Evolutionary conservation across 1,140 invertebrate genomes (phyloP), one percentile per base, ranked within the genome.

Genomic region (Diorhabda carinulata): DNA sequence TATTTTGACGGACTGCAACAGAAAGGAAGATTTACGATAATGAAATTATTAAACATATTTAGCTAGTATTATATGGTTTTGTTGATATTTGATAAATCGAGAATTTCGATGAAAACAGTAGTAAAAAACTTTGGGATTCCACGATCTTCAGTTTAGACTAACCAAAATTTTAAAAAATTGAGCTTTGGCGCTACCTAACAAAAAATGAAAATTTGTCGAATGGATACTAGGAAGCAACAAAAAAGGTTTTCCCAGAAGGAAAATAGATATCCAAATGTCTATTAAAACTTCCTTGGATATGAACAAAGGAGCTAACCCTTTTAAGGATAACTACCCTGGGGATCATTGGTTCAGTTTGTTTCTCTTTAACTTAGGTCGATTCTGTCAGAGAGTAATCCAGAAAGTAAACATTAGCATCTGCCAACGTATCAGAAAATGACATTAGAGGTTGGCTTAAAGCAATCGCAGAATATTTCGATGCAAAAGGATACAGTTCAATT

Each of bases 311-410:
- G 6, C 10, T 40, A 79, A 71, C 68, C 72, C 72, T n/a, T 79
- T 80, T 73, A 72, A 61, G 59, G 68, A 78, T 69, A 75, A 78
- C 61, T 69, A 60, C 43, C 78, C 78, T 8, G 75, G 76, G 3
- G 69, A 76, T 47, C 70, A 69, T 7, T 81, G 78, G 79, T 78
- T 73, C 59, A 73, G 25, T 25, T 77, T n/a, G 62, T 64, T 4
- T 81, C 80, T 74, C 58, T 80, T 59, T 74, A 70, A 47, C 43
- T 73, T 40, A 73, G 80, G 70, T 72, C 74, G 47, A 61, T 71
- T 62, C 65, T 81, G 9, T 63, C 66, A 40, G 41, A 45, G 7
- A 68, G 78, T 65, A 72, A 66, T 47, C 5, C 73, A 40, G 74
- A 79, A 72, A 72, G 71, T 61, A 71, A 40, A 79, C 74, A 3